phyloP scores from a whole-genome alignment of 2,113 vertebrate genomes.

The Platysternon megacephalum region DNA sequence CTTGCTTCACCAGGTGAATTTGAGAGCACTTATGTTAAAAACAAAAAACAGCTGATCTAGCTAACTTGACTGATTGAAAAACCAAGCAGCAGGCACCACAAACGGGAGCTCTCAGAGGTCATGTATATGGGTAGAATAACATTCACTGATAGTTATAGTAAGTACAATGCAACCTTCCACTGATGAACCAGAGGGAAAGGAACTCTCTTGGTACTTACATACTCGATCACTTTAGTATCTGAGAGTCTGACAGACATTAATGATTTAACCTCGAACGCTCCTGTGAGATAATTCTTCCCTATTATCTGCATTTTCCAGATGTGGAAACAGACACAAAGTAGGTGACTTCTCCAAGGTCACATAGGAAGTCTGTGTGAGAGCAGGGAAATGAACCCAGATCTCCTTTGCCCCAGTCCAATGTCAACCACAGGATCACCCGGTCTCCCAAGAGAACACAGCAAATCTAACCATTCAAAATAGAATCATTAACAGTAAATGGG shows the following conservation, averaged over 20 bases:
- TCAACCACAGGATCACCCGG: neutral
- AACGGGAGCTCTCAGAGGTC: neutral
- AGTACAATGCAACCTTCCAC: neutral
- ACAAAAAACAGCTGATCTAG: neutral
- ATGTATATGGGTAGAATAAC: neutral
- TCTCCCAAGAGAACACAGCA: neutral
- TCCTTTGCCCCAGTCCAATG: neutral
- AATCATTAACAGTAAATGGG: neutral
- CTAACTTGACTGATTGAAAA: neutral
- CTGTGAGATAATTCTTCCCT: neutral
- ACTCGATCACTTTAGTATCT: neutral
- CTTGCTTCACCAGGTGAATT: neutral
- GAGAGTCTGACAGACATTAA: neutral
- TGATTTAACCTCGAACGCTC: neutral
- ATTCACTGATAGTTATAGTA: neutral
- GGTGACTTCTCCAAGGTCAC: neutral
- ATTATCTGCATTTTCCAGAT: neutral
- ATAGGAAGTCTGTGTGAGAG: neutral
- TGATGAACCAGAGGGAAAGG: neutral
- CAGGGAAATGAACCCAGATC: neutral
- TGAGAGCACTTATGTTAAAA: neutral
- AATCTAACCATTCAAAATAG: neutral
- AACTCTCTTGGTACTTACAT: neutral
- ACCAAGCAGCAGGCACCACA: neutral
- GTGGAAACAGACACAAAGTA: neutral